Conservation (phyloP, 2,113 vertebrate genomes). For the Pholis gunnellus region DNA sequence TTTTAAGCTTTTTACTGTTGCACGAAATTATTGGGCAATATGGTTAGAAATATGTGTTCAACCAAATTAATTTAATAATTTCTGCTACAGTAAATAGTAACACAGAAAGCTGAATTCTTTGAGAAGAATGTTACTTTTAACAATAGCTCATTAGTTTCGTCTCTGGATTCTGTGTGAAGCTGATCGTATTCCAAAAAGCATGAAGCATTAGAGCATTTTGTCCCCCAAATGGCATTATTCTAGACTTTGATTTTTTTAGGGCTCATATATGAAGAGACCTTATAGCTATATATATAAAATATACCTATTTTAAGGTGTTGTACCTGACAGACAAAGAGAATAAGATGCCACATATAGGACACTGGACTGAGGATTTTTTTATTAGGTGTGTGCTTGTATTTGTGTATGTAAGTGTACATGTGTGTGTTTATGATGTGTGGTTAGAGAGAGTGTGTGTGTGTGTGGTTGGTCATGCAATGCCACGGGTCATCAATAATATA, state of each 20-base stretch:
- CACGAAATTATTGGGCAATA: constrained; percentile 34
- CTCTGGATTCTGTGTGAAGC: background rate
- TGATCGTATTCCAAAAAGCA: background rate
- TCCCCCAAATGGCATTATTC: background rate
- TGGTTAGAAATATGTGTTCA: constrained; percentile 35
- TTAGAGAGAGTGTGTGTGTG: constrained; percentile 7
- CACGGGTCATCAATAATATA: constrained; percentile 74
- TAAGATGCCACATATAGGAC: background rate
- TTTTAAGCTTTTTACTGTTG: constrained; percentile 41
- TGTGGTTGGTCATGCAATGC: constrained; percentile 55
- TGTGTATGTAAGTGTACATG: background rate
- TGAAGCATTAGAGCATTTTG: background rate
- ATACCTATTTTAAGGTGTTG: background rate
- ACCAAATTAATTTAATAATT: constrained; percentile 47
- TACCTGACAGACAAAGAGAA: constrained; percentile 10
- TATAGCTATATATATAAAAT: no score
- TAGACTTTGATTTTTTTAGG: background rate
- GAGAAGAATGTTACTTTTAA: constrained; percentile 22
- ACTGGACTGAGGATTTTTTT: background rate
- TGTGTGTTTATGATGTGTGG: constrained; percentile 5
- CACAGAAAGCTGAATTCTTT: background rate
- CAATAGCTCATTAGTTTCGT: constrained; percentile 16
- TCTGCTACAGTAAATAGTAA: constrained; percentile 50
- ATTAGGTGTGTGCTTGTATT: constrained; percentile 14
- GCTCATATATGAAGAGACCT: background rate